Evolutionary conservation across 2,797 vertebrate species (phyloP), one percentile per base, ranked within the genome.

Genomic region (Craterocephalus amniculus): DNA sequence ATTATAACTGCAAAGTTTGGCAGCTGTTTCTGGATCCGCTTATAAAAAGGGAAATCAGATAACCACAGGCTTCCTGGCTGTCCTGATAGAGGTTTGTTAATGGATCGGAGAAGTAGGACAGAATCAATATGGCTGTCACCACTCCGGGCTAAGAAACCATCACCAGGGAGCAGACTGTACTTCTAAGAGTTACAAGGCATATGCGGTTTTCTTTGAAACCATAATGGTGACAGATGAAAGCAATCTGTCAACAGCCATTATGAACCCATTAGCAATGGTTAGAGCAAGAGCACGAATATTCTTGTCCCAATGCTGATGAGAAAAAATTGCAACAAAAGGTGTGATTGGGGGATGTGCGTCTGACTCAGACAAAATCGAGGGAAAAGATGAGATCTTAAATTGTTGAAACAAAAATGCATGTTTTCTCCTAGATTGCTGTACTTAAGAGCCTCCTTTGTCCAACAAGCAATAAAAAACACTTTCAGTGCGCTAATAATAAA

Each of bases 21-120:
- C 72, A 66, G 85, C 68, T 75, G 61, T 72, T 78, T 71, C 73
- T 35, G 71, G 72, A 24, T 56, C 62, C 78, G 69, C 65, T 71
- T 72, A 74, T 80, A 80, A 86, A 86, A 88, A 57, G 73, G 57
- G 67, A 79, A 87, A 82, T 79, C 60, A 40, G 70, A 90, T 83
- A 86, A 91, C 89, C 84, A 13, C 87, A 80, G 76, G 74, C 83
- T 83, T 90, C 84, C 84, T 80, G 79, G 61, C 84, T 72, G 75
- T 70, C 48, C 77, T 51, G 76, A 71, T 16, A 63, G 59, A 70
- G 66, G 58, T 72, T 27, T 70, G 78, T 74, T 89, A 91, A 90
- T 90, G 90, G 90, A 78, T 82, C 72, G 58, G 83, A 83, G 56
- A 75, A 51, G 61, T 73, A 6, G 85, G 72, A 74, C 78, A 66